Evolutionary conservation across 1,140 invertebrate genomes (phyloP), one percentile per base, ranked within the genome.

Genomic region (Pseudomyrmex flavicornis): DNA sequence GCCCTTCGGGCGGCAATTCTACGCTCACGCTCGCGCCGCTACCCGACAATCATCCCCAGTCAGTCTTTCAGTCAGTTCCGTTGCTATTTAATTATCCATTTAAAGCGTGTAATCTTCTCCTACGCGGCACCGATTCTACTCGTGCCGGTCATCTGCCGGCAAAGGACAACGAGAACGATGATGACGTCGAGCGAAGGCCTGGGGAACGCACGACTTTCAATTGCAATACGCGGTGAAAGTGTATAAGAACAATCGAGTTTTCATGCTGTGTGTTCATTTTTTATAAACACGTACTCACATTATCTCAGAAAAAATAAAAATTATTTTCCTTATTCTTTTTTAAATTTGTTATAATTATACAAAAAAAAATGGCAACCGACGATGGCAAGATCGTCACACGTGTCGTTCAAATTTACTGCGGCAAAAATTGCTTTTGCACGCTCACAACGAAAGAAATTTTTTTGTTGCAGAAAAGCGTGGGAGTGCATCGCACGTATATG

Each of bases 61-160:
- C 93, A 94, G 93, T 93, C 93, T 94, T 94, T 94, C 93, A 94
- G 93, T 94, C 93, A 94, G 93, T 93, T 94, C 91, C 91, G 93
- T 94, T 94, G 93, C 93, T 94, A 94, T 94, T 94, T 94, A 94
- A 94, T 94, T 94, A 94, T 94, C 94, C 93, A 94, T 94, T 94
- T 94, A 94, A 93, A 94, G 88, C 92, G 90, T 94, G 92, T 94
- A 94, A 94, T 94, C 93, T 94, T 93, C 91, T 93, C 88, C 88
- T 86, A 88, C 88, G 86, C 87, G 92, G 90, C 89, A 89, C 77
- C 82, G 83, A 91, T 90, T 89, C 88, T 35, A 88, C 88, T 89
- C 84, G 80, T 89, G 91, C 79, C 86, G 63, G 87, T 87, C 82
- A 79, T 87, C 85, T 83, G 63, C 35, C 61, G 17, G 68, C 68